Base-by-base conservation (phyloP, 2,888 invertebrate genomes). In the Meandrusa payeni region DNA sequence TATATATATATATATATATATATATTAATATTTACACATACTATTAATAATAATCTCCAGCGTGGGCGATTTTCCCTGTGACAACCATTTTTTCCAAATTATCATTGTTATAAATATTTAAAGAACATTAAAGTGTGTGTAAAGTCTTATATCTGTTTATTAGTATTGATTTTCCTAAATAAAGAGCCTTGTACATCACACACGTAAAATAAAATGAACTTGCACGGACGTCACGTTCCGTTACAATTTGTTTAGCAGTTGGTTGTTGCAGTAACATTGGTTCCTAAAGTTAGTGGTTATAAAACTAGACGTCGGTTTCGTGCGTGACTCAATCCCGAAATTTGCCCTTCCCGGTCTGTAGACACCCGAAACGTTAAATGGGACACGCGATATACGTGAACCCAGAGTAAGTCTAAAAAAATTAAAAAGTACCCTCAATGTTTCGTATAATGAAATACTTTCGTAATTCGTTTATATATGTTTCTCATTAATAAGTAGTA, bases 261-360 rank as follows among this genome's bases (percentile, higher is more conserved):
- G 48, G 50, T 54, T 52, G 47, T 50, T 47, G 51, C 47, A 9
- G 12, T 23, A 24, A 26, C 40, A 29, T 37, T 9, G 19, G 19
- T 37, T 26, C 24, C 19, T 17, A 54, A 55, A 51, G 53, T 58
- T 55, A 50, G 59, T 54, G 55, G 57, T 64, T 61, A 62, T 64
- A 64, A 64, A 68, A 66, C 63, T 63, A 64, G 54, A 57, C 52
- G 61, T 63, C 57, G 59, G 52, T 58, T 60, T 48, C 48, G 71
- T 71, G 74, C 75, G 74, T 76, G 74, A 69, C 75, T 64, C 46
- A 54, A 57, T 65, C 62, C 63, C 54, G 38, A 48, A 45, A 33
- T 50, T 52, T 48, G 40, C 47, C 53, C 26, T 46, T 43, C 47
- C 45, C 11, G 22, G 5, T 2, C 26, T 31, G 61, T 61, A 61